Conservation (phyloP, 1,140 invertebrate genomes). For the Listronotus bonariensis region DNA sequence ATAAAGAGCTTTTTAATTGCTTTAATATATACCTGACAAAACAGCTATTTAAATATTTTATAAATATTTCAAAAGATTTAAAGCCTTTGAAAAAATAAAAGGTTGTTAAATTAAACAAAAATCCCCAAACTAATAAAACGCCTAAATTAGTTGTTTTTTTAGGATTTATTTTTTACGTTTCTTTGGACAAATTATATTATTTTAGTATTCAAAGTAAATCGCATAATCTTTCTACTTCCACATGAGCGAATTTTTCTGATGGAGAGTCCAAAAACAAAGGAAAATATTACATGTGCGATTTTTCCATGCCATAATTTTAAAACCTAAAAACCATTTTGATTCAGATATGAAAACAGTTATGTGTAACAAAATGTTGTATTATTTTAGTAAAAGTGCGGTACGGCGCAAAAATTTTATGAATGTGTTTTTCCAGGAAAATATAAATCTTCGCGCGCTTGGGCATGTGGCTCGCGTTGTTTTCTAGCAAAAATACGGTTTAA, state of each 20-base stretch:
- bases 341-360: conserved; percentile 14
- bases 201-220: background rate
- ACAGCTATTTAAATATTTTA: too few species aligned
- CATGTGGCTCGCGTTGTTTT: conserved; percentile 9
- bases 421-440: conserved; percentile 11
- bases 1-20: too few species aligned
- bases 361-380: conserved; percentile 13
- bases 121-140: too few species aligned
- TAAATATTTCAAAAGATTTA: too few species aligned
- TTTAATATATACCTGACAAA: too few species aligned
- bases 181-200: too few species aligned
- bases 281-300: background rate
- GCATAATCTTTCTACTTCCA: background rate
- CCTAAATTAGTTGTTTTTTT: too few species aligned
- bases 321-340: conserved; percentile 1
- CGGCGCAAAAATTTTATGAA: conserved; percentile 9
- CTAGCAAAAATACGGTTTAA: conserved; percentile 1
- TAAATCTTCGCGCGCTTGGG: background rate
- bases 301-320: conserved; percentile 11
- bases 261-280: background rate
- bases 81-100: too few species aligned
- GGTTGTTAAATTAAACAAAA: too few species aligned
- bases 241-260: conserved; percentile 4
- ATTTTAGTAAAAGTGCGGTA: conserved; percentile 7
- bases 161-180: too few species aligned